These are phyloP conservation scores for Drosophila subpulchrella DNA, from an alignment of 1,140 invertebrate genomes.

Conservation along the genomic window DNA sequence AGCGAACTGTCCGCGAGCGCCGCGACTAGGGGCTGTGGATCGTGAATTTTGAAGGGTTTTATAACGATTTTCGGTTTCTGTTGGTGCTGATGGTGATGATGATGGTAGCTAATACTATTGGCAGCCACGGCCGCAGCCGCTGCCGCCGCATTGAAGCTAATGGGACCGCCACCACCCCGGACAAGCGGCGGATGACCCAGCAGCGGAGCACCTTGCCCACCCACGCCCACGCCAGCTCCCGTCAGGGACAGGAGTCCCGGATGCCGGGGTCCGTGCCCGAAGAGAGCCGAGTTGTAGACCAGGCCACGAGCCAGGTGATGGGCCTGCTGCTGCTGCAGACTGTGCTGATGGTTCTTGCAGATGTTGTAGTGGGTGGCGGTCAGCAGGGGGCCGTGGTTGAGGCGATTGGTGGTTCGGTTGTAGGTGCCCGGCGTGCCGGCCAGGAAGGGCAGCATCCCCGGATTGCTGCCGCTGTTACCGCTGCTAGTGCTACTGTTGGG, in stretches of 20 bases:
- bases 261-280: constrained; percentile 50
- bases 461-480: constrained; percentile 45
- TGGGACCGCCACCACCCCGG: constrained; percentile 30
- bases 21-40: constrained; percentile 83
- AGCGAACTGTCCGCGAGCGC: constrained; percentile 78
- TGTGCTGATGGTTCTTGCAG: constrained; percentile 73
- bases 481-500: constrained; percentile 35
- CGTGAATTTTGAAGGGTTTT: constrained; percentile 84
- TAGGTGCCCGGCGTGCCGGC: constrained; percentile 71
- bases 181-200: constrained; percentile 50
- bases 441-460: constrained; percentile 62
- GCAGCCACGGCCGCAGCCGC: constrained; percentile 67
- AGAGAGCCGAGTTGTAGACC: constrained; percentile 67
- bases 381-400: constrained; percentile 74
- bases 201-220: constrained; percentile 32
- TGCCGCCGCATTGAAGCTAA: constrained; percentile 70
- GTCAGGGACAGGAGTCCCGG: constrained; percentile 42
- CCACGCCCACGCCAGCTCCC: constrained; percentile 44
- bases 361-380: constrained; percentile 77
- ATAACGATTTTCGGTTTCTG: constrained; percentile 84
- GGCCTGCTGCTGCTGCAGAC: constrained; percentile 46
- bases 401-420: constrained; percentile 73
- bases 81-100: constrained; percentile 64
- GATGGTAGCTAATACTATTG: constrained; percentile 81
- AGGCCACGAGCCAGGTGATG: constrained; percentile 61